Evolutionary conservation across 2,113 vertebrate genomes (phyloP), one percentile per base, ranked within the genome.

Genomic region (Oophaga pumilio): DNA sequence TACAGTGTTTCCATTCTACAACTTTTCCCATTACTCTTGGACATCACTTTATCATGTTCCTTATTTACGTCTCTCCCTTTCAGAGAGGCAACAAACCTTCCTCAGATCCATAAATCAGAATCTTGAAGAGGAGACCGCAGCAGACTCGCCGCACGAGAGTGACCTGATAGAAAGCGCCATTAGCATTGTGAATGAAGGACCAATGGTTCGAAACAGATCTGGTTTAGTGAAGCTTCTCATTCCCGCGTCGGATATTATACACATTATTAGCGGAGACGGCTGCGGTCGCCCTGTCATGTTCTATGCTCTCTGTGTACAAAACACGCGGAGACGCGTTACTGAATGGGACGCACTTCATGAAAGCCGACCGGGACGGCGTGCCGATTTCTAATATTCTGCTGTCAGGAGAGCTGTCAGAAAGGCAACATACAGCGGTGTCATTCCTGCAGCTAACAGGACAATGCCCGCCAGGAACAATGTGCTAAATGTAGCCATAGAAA

Each of bases 21-120:
- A 11, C n/a, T 66, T 24, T 24, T 66, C n/a, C 10, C 1, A 24
- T 66, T 66, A 11, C 24, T 11, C 33, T 43, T 43, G 33, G 3
- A 43, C 33, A 66, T 66, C 4, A 4, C 64, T 5, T 10, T 12
- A 4, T 14, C 1, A 5, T 69, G 3, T 69, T 28, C 8, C 12
- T 69, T 24, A n/a, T 13, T 69, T 50, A 8, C 33, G 3, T 49
- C 17, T 90, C 50, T 79, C 6, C 13, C 57, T 91, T 92, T 90
- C 88, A 90, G 89, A 79, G 74, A 91, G 90, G 82, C 0, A 33
- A 85, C 86, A 33, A 86, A 85, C 89, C 87, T 86, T 87, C 89
- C 88, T 87, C 91, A 90, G 84, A 89, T 92, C 85, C 90, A 92
- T 93, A 92, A 92, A 93, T 93, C 91, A 92, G 90, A 87, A 90